Evolutionary conservation across 2,797 vertebrate species (phyloP), one percentile per base, ranked within the genome.

Genomic region (Pangasius krempfi): DNA sequence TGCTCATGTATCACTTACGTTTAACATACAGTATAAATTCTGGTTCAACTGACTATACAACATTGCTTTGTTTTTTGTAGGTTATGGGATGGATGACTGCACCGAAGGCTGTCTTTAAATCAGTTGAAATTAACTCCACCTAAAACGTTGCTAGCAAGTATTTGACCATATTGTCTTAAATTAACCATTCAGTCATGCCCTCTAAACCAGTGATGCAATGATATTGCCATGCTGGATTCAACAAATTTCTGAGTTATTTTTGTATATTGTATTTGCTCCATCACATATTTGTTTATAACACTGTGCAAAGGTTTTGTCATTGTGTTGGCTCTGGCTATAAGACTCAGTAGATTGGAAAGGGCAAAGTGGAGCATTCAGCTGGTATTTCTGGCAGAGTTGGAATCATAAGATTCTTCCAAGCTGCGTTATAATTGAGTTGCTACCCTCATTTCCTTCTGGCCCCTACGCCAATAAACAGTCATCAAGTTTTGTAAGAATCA

Each of bases 341-440:
- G 40, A 84, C 27, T 84, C 56, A 40, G 56, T 62, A 60, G 37
- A 44, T 52, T 30, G 62, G 14, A 84, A n/a, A 84, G 25, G 27
- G 60, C 22, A 84, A 64, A 68, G n/a, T 50, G 27, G 60, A 16
- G 44, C 16, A 84, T 84, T 66, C 81, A 84, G 25, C 3, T 66
- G 13, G 58, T 66, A 84, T 68, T 50, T 30, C 27, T 84, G 62
- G 40, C 64, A 83, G 60, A 37, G 10, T 37, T 25, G 54, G 33
- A 60, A 81, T 22, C 33, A 64, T 22, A 84, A 47, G n/a, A 68
- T 52, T 84, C 18, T 84, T 84, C 47, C 47, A 84, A 70, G 64
- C 18, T 84, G 62, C 13, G 50, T 47, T 30, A 84, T 84, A 54
- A 84, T 70, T 84, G 62, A 84, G 83, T 84, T 84, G 58, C 64